Evolutionary conservation across 1,140 invertebrate genomes (phyloP), one percentile per base, ranked within the genome.

Genomic region (Globodera rostochiensis): DNA sequence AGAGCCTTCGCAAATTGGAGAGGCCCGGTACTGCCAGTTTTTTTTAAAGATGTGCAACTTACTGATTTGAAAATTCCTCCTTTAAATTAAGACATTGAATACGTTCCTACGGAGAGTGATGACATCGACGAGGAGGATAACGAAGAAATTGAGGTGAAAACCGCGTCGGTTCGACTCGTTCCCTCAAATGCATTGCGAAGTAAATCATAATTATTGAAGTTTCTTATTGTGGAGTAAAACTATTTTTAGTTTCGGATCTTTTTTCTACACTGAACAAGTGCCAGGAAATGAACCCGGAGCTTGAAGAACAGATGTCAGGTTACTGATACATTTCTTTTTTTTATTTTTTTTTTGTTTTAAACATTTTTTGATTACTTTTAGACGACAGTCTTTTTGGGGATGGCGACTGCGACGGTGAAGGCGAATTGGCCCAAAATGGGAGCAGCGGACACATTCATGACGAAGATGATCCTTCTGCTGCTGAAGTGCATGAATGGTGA

Each of bases 121-220:
- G 82, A 74, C 15, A 80, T 66, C 19, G 81, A 74, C 13, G 82
- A 83, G 19, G 82, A 83, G 47, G 9, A 57, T 46, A 80, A 82
- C 2, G 82, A 83, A 1, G 80, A 83, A 6, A 69, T 50, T 6
- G 82, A 84, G 53, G 71, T 83, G 15, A 74, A 76, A 75, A 83
- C 82, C 8, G 81, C 53, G 45, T 47, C 80, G 8, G n/a, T 83
- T 49, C 82, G 82, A 36, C 57, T 83, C 66, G 66, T 83, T 53
- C 82, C 82, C 19, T 36, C 82, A 49, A 50, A 83, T 57, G 25
- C 82, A 36, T 15, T 64, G 69, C 73, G 60, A 78, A 83, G 82
- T 83, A 36, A 36, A 36, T 36, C 36, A 36, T 36, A 36, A 36
- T 36, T 36, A 36, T 36, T 36, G 36, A 36, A 36, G 36, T 36